Percentiles rank a stretch among this genome's conserved stretches.
Conservation (phyloP, 2,888 invertebrate genomes). For the Periphyllus acericola region DNA sequence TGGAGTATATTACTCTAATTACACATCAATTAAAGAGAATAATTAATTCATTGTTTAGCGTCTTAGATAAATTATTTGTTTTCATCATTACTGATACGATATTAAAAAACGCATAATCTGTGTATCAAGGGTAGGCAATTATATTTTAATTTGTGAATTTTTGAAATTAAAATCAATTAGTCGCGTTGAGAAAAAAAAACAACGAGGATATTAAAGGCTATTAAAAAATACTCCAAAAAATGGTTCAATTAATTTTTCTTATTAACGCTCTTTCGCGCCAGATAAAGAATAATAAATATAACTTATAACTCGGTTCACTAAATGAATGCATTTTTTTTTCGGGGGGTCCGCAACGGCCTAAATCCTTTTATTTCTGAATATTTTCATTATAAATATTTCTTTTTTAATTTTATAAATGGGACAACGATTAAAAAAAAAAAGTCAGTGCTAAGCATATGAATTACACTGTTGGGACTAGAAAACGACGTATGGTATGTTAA, state of each 20-base stretch:
- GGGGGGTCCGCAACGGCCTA: not conserved
- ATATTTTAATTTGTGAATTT: not conserved
- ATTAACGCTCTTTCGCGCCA: conserved; percentile 35
- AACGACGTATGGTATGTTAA: not conserved
- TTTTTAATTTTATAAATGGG: conserved; percentile 44
- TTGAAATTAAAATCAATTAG: conserved; percentile 5
- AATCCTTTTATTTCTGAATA: conserved; percentile 30
- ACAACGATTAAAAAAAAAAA: conserved; percentile 20
- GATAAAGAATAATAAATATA: conserved; percentile 45
- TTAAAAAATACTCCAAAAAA: conserved; percentile 20
- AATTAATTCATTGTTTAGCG: not conserved
- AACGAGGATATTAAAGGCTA: conserved; percentile 11
- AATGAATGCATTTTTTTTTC: conserved; percentile 33
- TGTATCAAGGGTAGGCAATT: not conserved
- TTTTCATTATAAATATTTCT: conserved; percentile 29
- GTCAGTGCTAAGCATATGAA: conserved; percentile 16
- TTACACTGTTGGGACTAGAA: not conserved
- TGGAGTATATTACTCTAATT: not conserved
- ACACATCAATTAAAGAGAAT: not conserved
- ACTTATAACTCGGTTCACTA: conserved; percentile 32
- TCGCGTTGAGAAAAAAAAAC: not conserved
- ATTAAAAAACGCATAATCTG: not conserved
- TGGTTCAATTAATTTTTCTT: conserved; percentile 41
- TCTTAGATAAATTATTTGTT: not conserved
- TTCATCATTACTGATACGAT: not conserved